phyloP scores from a whole-genome alignment of 2,888 invertebrate species.

The Nemotelus nigrinus region DNA sequence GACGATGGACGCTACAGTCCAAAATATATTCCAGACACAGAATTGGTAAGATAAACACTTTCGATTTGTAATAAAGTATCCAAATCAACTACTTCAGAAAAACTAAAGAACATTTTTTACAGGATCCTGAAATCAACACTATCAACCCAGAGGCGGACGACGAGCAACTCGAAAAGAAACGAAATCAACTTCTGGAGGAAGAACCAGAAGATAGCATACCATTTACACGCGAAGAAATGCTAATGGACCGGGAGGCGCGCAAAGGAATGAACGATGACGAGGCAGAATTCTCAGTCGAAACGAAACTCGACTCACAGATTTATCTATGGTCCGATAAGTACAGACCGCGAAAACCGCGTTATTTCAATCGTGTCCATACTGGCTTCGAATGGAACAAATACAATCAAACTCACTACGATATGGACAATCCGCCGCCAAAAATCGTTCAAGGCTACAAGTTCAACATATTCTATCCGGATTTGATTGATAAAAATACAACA shows the following conservation, averaged over 20 bases:
- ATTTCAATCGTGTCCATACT: conserved; percentile 95
- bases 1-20: conserved; percentile 88
- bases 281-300: conserved; percentile 91
- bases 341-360: conserved; percentile 94
- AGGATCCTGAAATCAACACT: conserved; percentile 75
- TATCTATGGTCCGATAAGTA: conserved; percentile 95
- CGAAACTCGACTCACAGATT: conserved; percentile 84
- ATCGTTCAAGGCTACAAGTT: conserved; percentile 99
- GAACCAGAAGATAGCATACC: conserved; percentile 71
- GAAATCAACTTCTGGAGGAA: conserved; percentile 73
- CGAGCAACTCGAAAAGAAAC: conserved; percentile 77
- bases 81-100: too few relatives aligned
- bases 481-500: conserved; percentile 91
- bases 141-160: conserved; percentile 80
- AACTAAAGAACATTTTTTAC: too few relatives aligned
- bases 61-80: neutral
- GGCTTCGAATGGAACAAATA: conserved; percentile 99
- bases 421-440: conserved; percentile 99
- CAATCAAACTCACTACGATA: conserved; percentile 99
- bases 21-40: conserved; percentile 69
- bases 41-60: conserved; percentile 67
- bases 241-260: conserved; percentile 82
- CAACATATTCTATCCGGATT: conserved; percentile 99
- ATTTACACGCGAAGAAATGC: conserved; percentile 67
- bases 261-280: conserved; percentile 89